Evolutionary conservation across 1,140 invertebrate species (phyloP), one percentile per base, ranked within the genome.

Genomic region (Dreissena polymorpha): DNA sequence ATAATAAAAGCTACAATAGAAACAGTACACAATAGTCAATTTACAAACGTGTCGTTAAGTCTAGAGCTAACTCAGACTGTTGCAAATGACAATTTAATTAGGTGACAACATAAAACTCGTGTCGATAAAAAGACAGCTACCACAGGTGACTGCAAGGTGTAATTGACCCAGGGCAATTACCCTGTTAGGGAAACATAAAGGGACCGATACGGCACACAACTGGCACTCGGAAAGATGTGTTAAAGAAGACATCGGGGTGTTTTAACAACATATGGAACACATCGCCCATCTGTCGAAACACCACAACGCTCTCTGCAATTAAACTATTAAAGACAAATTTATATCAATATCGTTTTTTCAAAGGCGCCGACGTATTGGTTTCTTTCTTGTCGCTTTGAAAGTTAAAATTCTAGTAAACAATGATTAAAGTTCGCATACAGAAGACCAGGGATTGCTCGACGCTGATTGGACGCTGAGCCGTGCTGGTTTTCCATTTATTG

Each of bases 401-500:
- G 39, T 39, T 39, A 39, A 39, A 39, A 5, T 23, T 60, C 21
- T n/a, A 60, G 21, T 60, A 60, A 60, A 60, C 57, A n/a, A 60
- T 60, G 2, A 23, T 60, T 23, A 60, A 60, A 60, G 21, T n/a
- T 60, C 16, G 16, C 57, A 60, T 12, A 60, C 57, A n/a, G 57
- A 60, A 23, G 21, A 23, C 16, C 57, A n/a, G 57, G 57, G 12
- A 18, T 60, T 12, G 57, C 57, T 60, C 21, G 16, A n/a, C 16
- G 16, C 16, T 60, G 76, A 82, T 82, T 82, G 79, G 79, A 16
- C 50, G 39, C 73, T 53, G 57, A 10, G 65, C 13, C 10, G 60
- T 70, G 63, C 55, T 65, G 25, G 57, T 82, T 60, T 65, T 21
- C 16, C 50, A 29, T 27, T 67, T 82, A 82, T 82, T 82, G 79